These are phyloP conservation scores for Polypterus senegalus DNA, from an alignment of 2,113 vertebrate species.

Conservation along the genomic window DNA sequence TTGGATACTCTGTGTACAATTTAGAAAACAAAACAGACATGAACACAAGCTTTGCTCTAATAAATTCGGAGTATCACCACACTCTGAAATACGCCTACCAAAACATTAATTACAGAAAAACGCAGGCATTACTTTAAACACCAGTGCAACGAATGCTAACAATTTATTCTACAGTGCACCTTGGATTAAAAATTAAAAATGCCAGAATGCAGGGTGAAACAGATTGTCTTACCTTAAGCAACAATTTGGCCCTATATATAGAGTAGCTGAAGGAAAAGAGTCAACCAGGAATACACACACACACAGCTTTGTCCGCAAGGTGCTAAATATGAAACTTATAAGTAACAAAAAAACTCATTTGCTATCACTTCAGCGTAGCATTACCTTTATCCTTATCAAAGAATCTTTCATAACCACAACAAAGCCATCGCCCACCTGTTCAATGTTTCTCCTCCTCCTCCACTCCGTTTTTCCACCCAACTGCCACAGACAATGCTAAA, in stretches of 20 bases:
- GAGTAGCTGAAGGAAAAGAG: slow-evolving; percentile 7
- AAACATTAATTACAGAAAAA: too few relatives aligned
- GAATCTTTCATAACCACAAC: slow-evolving; percentile 63
- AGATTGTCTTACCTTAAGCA: slow-evolving; percentile 39
- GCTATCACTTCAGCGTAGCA: slow-evolving; percentile 51
- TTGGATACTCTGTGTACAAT: too few relatives aligned
- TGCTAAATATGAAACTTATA: slow-evolving; percentile 37
- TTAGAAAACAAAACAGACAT: too few relatives aligned
- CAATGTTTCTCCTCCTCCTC: slow-evolving; percentile 70
- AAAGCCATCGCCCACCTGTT: slow-evolving; percentile 63
- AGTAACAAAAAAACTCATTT: slow-evolving; percentile 55
- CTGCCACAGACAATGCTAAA: slow-evolving; percentile 65
- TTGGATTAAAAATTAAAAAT: too few relatives aligned
- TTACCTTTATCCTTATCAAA: slow-evolving; percentile 50
- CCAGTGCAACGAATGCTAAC: too few relatives aligned
- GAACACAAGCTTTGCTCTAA: too few relatives aligned
- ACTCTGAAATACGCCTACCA: too few relatives aligned
- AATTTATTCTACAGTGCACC: too few relatives aligned
- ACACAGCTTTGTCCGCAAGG: slow-evolving; percentile 27
- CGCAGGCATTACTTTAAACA: too few relatives aligned
- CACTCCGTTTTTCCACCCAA: slow-evolving; percentile 70
- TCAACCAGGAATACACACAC: slow-evolving; percentile 12
- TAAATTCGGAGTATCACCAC: too few relatives aligned
- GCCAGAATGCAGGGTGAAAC: slow-evolving; percentile 20
- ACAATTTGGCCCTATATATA: slow-evolving; percentile 31